phyloP scores from a whole-genome alignment of 2,797 vertebrate genomes.

The Poeciliopsis infans region DNA sequence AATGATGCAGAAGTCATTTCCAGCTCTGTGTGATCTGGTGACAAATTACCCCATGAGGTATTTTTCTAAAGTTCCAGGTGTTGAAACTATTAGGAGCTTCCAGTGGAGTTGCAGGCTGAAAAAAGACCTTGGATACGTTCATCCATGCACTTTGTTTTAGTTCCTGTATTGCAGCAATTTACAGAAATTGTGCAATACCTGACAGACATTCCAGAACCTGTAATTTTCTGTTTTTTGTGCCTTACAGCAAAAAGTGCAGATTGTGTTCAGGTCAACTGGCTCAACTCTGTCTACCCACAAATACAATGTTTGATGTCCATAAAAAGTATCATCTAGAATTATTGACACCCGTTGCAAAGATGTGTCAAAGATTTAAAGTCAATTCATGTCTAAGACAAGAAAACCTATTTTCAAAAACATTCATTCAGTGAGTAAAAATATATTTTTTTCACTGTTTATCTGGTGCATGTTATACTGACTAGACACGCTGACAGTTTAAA shows the following conservation, averaged over 20 bases:
- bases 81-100: not conserved
- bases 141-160: constrained; percentile 28
- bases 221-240: constrained; percentile 19
- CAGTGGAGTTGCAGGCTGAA: not conserved
- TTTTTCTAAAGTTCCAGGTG: constrained; percentile 5
- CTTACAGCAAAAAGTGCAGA: constrained; percentile 2
- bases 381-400: not conserved
- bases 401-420: not conserved
- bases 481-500: not conserved
- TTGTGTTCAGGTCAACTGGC: constrained; percentile 6
- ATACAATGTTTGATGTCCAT: not conserved
- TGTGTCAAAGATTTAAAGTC: not conserved
- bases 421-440: not conserved
- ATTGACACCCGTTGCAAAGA: not conserved
- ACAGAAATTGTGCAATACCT: constrained; percentile 4
- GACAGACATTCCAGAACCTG: constrained; percentile 1
- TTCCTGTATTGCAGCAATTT: constrained; percentile 13
- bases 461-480: not conserved
- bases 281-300: constrained; percentile 4
- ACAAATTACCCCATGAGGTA: constrained; percentile 26
- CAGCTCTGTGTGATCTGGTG: constrained; percentile 22
- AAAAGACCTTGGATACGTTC: constrained; percentile 14
- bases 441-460: no score
- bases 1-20: constrained; percentile 19
- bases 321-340: not conserved